Percentiles rank a stretch among this genome's conserved stretches.
Evolutionary conservation across 1,140 invertebrate species (phyloP).

Genomic region (Micrasema minimum): DNA sequence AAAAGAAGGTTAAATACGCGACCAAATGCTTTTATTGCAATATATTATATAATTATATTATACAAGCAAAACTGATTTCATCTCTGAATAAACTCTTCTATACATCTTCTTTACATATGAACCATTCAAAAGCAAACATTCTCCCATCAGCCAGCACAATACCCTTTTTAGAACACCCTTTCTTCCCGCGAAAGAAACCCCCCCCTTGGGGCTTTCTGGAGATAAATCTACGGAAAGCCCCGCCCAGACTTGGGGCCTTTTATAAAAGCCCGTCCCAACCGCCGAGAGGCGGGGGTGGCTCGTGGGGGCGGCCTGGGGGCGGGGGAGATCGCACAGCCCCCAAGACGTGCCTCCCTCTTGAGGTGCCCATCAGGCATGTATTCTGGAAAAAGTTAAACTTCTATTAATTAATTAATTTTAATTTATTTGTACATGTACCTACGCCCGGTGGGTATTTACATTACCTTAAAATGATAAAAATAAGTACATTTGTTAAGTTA

Average conservation of each 20-base stretch:
- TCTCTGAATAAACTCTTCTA: no score
- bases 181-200: slow-evolving; percentile 32
- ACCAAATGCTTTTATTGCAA: no score
- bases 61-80: no score
- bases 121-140: slow-evolving; percentile 7
- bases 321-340: not conserved
- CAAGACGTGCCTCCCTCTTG: not conserved
- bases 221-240: slow-evolving; percentile 31
- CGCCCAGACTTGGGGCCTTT: slow-evolving; percentile 20
- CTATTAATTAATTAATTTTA: no score
- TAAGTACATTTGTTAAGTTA: no score
- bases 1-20: no score
- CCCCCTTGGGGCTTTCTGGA: slow-evolving; percentile 25
- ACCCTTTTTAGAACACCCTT: slow-evolving; percentile 16
- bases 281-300: slow-evolving; percentile 2
- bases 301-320: not conserved
- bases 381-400: no score
- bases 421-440: no score
- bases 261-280: slow-evolving; percentile 24
- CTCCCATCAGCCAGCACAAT: slow-evolving; percentile 8
- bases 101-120: no score
- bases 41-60: no score
- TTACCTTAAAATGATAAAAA: no score
- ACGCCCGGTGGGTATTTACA: no score
- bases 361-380: not conserved